Conservation (phyloP, 2,113 vertebrate genomes). For the Tautogolabrus adspersus region DNA sequence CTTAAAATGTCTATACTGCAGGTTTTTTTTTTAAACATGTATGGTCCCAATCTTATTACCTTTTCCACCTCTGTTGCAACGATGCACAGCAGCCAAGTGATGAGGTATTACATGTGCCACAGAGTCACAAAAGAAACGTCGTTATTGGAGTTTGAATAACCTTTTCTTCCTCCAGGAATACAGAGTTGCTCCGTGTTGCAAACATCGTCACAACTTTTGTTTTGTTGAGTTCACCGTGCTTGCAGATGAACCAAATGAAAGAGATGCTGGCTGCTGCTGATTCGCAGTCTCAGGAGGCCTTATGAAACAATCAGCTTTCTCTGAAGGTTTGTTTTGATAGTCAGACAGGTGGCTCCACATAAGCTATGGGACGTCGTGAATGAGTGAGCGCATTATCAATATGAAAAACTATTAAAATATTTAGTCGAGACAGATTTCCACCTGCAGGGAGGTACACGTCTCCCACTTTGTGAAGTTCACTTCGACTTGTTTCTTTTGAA, state of each 20-base stretch:
- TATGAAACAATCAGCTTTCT: conserved; percentile 43
- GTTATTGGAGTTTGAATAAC: background rate
- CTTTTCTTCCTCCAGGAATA: background rate
- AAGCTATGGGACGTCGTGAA: conserved; percentile 62
- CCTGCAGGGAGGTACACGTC: conserved; percentile 1
- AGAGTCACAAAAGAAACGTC: background rate
- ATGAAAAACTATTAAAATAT: conserved; percentile 65
- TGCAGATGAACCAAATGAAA: conserved; percentile 50
- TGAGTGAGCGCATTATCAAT: conserved; percentile 62
- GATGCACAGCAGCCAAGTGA: background rate
- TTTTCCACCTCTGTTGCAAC: background rate
- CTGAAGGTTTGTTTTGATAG: conserved; percentile 48
- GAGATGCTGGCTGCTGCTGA: conserved; percentile 18
- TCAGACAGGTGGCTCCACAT: conserved; percentile 59
- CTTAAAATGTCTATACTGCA: too few species aligned
- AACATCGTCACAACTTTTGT: conserved; percentile 22
- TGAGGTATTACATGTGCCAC: background rate
- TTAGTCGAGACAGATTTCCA: conserved; percentile 56
- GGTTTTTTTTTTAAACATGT: too few species aligned
- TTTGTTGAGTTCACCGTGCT: background rate
- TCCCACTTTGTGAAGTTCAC: conserved; percentile 8
- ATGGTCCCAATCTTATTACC: too few species aligned
- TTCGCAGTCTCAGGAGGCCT: conserved; percentile 29
- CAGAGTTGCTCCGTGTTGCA: background rate
- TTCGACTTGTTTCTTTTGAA: background rate